A percentile compares a stretch with the other conserved stretches of the same genome.
Conservation (phyloP, 2,797 vertebrate genomes). For the Moxostoma hubbsi region DNA sequence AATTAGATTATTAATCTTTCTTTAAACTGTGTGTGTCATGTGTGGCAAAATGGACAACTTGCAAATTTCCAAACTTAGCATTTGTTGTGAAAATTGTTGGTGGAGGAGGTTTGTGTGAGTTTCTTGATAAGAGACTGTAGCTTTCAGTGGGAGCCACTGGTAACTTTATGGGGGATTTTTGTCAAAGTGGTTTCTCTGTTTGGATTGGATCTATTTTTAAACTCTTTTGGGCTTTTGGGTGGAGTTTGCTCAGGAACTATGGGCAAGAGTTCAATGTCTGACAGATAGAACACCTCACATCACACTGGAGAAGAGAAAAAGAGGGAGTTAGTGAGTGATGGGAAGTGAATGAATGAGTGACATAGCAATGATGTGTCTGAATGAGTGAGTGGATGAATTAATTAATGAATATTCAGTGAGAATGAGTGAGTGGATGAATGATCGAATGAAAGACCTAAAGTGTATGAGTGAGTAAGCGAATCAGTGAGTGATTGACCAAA, state of each 20-base stretch:
- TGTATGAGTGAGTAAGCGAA: too few relatives aligned
- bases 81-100: constrained; percentile 41
- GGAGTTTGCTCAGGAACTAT: constrained; percentile 65
- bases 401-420: too few relatives aligned
- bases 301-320: background rate
- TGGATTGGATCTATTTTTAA: constrained; percentile 71
- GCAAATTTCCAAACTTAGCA: constrained; percentile 50
- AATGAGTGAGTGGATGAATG: too few relatives aligned
- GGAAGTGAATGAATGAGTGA: too few relatives aligned
- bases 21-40: background rate
- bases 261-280: constrained; percentile 69
- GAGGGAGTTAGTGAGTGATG: background rate
- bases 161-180: constrained; percentile 59
- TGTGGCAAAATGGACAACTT: constrained; percentile 5
- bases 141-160: constrained; percentile 23
- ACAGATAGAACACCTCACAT: constrained; percentile 23
- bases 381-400: too few relatives aligned
- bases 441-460: too few relatives aligned
- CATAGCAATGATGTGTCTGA: too few relatives aligned
- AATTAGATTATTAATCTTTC: constrained; percentile 11
- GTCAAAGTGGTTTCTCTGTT: constrained; percentile 44
- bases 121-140: constrained; percentile 30
- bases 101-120: constrained; percentile 43
- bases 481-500: too few relatives aligned
- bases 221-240: constrained; percentile 63